Conservation (phyloP, 2,888 invertebrate genomes). For the Nomada goodeniana region DNA sequence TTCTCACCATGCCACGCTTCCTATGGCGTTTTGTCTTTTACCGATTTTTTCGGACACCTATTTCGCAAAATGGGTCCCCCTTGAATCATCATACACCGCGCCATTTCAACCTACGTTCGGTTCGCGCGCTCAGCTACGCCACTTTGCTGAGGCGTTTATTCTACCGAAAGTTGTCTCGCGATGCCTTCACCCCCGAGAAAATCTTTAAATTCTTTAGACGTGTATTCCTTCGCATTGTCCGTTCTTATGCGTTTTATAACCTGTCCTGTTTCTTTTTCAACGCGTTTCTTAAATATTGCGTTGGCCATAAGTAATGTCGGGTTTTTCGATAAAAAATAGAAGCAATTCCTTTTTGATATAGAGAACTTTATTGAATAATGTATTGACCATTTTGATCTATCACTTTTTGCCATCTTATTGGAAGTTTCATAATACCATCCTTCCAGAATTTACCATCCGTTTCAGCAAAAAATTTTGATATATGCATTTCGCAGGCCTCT, state of each 20-base stretch:
- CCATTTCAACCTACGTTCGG: constrained; percentile 72
- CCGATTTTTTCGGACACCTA: background rate
- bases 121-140: constrained; percentile 74
- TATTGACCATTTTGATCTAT: constrained; percentile 3
- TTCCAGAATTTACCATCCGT: background rate
- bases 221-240: too few relatives aligned
- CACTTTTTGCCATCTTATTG: background rate
- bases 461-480: background rate
- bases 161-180: constrained; percentile 19
- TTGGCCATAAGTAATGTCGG: constrained; percentile 28
- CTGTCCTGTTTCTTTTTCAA: too few relatives aligned
- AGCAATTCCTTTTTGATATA: constrained; percentile 1
- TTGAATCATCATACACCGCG: constrained; percentile 47
- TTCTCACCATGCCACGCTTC: background rate
- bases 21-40: background rate
- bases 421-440: background rate
- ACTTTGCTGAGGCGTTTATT: constrained; percentile 75
- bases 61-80: constrained; percentile 28
- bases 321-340: background rate
- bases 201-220: too few relatives aligned
- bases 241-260: too few relatives aligned
- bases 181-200: too few relatives aligned
- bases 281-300: too few relatives aligned
- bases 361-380: background rate
- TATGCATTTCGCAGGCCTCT: background rate